Evolutionary conservation across 1,140 invertebrate species (phyloP), one percentile per base, ranked within the genome.

Genomic region (Halesus radiatus): DNA sequence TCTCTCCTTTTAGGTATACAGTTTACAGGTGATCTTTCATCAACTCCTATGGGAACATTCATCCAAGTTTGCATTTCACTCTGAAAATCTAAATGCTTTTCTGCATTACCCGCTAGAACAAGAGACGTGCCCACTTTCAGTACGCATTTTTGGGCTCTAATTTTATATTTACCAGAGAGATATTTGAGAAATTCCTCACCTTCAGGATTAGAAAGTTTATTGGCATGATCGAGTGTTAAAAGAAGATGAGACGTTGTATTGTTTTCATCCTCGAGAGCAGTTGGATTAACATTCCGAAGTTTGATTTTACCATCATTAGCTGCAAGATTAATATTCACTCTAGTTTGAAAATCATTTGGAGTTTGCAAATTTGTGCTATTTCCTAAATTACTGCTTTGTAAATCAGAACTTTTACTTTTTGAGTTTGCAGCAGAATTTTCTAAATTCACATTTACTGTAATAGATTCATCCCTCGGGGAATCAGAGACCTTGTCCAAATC

Each of bases 21-120:
- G 16, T 45, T 72, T 72, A 10, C 60, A 1, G 66, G 26, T 50
- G n/a, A 66, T 54, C 22, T n/a, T 56, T 37, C 16, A 26, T 29
- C n/a, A 73, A 58, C 26, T 3, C 7, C 13, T 32, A 22, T 20
- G 4, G n/a, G 8, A 20, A 66, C 62, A 52, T 72, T 72, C 53
- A 79, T 70, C 77, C 77, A 79, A 32, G 26, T 73, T 60, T 72
- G 60, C 15, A 79, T 58, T 58, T 70, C 77, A 58, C 26, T 53
- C 45, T 79, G 77, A 50, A 79, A 79, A 26, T 60, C 37, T 58
- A 66, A 37, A 26, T 72, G 77, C 16, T 73, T 70, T 16, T 72
- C 23, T 1, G 37, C 13, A 56, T 50, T 58, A 37, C 77, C 68
- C 8, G 53, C 58, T 22, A 79, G 13, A 15, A 60, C 23, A 22